Evolutionary conservation across 2,888 invertebrate species (phyloP), one percentile per base, ranked within the genome.

Genomic region (Drosophila kambysellisi): DNA sequence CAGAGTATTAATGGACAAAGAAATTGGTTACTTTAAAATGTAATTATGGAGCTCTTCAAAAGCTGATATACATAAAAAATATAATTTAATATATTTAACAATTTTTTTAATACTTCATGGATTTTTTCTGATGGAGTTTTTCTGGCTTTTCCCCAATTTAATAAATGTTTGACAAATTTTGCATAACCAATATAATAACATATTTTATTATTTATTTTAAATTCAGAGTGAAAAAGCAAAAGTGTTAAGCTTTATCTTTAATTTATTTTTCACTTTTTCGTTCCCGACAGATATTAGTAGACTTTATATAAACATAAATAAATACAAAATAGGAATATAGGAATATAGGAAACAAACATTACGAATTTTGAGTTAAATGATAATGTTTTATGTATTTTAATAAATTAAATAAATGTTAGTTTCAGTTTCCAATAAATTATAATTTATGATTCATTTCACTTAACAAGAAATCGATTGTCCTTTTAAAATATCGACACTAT

Each of bases 11-110:
- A 80, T 70, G 69, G 53, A 43, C 50, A 70, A 52, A 37, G 43
- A 59, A 70, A 82, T 74, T 61, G 58, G 25, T 39, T 67, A 59
- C 63, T 67, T 81, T 70, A 73, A 77, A 63, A 46, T 43, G 11
- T 41, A 35, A 52, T 78, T 35, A 37, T 17, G 32, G 20, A 33
- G 37, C 35, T 66, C 39, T 29, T 9, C 17, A 15, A 6, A 6
- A 25, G 25, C 15, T 32, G 32, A n/a, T 58, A 46, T 12, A 17
- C 4, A 0, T 25, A 0, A 46, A 46, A 25, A 25, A 46, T 25
- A 0, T 2, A 15, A 46, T 8, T 15, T 4, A 25, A 8, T 15
- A 46, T 46, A 25, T 25, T 46, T 15, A 25, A 46, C 15, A 25
- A 25, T 25, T 46, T 15, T 25, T 43, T 43, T 4, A 39, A 9